Evolutionary conservation across 2,888 invertebrate genomes (phyloP).

Genomic region (Eudasyphora cyanicolor): DNA sequence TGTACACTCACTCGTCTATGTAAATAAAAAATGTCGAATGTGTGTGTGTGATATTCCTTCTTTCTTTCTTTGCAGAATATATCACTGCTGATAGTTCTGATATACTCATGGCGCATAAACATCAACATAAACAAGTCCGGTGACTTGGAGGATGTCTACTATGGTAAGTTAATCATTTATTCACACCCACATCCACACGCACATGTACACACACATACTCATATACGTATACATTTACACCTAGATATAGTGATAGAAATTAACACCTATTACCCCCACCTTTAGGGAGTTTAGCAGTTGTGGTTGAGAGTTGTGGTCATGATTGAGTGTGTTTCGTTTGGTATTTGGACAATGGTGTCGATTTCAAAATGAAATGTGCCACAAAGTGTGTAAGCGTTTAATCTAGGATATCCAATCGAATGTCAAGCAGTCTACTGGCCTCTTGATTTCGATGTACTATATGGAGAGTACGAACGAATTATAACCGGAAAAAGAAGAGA

Average conservation of each 20-base stretch:
- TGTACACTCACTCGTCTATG: background rate
- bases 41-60: background rate
- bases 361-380: background rate
- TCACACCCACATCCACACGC: slow-evolving; percentile 14
- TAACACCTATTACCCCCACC: no score
- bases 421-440: background rate
- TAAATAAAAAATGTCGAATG: background rate
- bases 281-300: no score
- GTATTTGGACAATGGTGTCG: no score
- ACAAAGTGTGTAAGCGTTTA: slow-evolving; percentile 1
- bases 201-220: background rate
- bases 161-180: slow-evolving; percentile 82
- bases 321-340: background rate
- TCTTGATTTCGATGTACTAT: no score
- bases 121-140: slow-evolving; percentile 86
- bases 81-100: slow-evolving; percentile 86
- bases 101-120: slow-evolving; percentile 89
- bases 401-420: background rate
- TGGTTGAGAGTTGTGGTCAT: no score
- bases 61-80: slow-evolving; percentile 85
- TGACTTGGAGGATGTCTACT: slow-evolving; percentile 88
- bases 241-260: slow-evolving; percentile 11
- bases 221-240: background rate
- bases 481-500: no score
- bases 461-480: no score